Evolutionary conservation across 2,888 invertebrate genomes (phyloP).

Genomic region (Strigamia crassipes): DNA sequence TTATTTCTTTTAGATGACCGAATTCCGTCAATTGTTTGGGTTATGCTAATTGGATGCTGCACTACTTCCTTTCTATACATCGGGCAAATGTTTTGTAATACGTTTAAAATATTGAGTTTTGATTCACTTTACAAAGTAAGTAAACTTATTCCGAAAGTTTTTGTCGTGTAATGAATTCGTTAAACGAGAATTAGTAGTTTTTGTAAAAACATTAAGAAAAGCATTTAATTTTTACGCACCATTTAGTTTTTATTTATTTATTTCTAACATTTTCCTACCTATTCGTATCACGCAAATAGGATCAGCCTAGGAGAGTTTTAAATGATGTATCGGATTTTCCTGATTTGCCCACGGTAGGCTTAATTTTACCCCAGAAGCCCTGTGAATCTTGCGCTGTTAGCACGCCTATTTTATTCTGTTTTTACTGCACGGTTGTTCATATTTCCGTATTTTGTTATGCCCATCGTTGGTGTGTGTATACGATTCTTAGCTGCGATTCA

Average conservation of each 20-base stretch:
- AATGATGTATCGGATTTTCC: neutral
- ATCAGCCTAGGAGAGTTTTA: neutral
- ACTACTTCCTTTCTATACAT: constrained; percentile 67
- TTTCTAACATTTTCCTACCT: neutral
- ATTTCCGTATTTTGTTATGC: neutral
- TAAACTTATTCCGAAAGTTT: neutral
- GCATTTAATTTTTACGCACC: neutral
- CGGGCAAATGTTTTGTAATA: constrained; percentile 63
- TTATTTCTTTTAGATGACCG: neutral
- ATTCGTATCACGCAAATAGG: neutral
- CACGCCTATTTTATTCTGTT: neutral
- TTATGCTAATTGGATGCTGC: constrained; percentile 60
- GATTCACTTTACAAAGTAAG: neutral
- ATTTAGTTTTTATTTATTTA: neutral
- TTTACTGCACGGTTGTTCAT: neutral
- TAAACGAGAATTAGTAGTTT: no score
- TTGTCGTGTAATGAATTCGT: no score
- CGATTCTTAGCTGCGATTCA: neutral
- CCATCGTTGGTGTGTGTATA: neutral
- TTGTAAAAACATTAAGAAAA: neutral
- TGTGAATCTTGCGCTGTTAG: neutral
- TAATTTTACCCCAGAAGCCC: neutral
- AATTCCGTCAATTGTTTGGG: constrained; percentile 13
- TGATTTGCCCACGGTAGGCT: constrained; percentile 1
- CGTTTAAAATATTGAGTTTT: constrained; percentile 62